Evolutionary conservation across 2,888 invertebrate genomes (phyloP), one percentile per base, ranked within the genome.

Genomic region (Drosophila subquinaria): DNA sequence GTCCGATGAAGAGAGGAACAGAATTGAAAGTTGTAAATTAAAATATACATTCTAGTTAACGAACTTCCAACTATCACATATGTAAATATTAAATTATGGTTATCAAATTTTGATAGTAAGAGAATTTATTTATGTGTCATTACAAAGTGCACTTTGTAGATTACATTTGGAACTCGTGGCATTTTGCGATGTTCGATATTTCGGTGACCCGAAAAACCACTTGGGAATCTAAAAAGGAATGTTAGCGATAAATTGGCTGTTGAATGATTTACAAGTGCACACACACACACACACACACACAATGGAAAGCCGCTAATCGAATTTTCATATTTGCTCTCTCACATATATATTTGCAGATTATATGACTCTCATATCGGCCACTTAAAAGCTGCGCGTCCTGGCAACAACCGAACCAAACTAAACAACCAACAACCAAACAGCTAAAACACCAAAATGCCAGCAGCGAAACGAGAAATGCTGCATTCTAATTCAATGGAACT

Each of bases 341-440:
- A 50, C 11, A 36, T 45, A 35, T 45, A 55, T 82, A 79, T 84
- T 84, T 88, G 45, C 84, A 84, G 84, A 88, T 84, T 85, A 85
- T 69, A 63, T 69, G 73, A 69, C 80, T 79, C 76, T 79, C 43
- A 80, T 82, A 76, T 73, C 72, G 76, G 81, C 83, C 72, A 79
- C 68, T 59, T 85, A 56, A 82, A 43, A 42, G 68, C 56, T 68
- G 65, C 47, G 27, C 40, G 43, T 33, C 45, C 13, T 35, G 20
- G 17, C 33, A 33, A 42, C 20, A 35, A 48, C 52, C 3, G 33
- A 43, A 20, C 17, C 23, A 55, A 63, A 4, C 23, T 23, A 2
- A 43, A 36, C 42, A 30, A 66, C 42, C 47, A 45, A 38, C 33
- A 51, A 45, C 51, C 27, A 57, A 69, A 71, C 56, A 73, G 66